Conservation (phyloP, 2,888 invertebrate species). For the Hyposoter dolosus region DNA sequence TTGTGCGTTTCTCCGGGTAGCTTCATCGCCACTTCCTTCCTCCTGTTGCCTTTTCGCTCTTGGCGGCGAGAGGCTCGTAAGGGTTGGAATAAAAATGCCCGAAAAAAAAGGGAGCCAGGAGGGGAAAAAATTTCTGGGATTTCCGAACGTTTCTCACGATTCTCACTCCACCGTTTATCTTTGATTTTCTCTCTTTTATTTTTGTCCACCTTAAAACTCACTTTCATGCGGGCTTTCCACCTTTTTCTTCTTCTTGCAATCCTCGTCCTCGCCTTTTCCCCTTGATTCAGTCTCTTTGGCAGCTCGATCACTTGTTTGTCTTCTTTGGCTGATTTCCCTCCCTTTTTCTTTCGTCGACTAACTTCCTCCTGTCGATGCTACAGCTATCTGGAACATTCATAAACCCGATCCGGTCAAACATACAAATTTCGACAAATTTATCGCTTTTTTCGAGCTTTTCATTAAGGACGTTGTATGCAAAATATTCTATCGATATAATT, state of each 20-base stretch:
- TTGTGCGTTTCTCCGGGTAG: slow-evolving; percentile 60
- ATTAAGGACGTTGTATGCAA: too few species aligned
- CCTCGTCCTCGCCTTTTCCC: slow-evolving; percentile 13
- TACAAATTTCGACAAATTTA: background rate
- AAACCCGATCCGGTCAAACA: slow-evolving; percentile 5
- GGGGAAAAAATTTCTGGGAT: slow-evolving; percentile 47
- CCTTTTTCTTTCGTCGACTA: background rate
- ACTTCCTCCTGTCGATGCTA: slow-evolving; percentile 8
- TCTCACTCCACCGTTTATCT: slow-evolving; percentile 39
- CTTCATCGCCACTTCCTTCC: slow-evolving; percentile 61
- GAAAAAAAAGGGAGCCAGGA: background rate
- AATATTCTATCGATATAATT: too few species aligned
- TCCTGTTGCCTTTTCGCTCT: slow-evolving; percentile 20
- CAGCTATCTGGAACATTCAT: slow-evolving; percentile 57
- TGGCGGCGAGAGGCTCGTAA: background rate
- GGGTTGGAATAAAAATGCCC: slow-evolving; percentile 11
- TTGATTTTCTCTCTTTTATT: slow-evolving; percentile 33
- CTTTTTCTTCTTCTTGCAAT: background rate
- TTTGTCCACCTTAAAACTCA: slow-evolving; percentile 26
- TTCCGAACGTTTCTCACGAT: slow-evolving; percentile 29
- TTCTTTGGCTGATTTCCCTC: slow-evolving; percentile 19
- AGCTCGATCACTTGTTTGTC: slow-evolving; percentile 40
- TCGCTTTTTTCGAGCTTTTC: background rate
- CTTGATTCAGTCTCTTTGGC: slow-evolving; percentile 49
- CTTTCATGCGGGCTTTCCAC: slow-evolving; percentile 58